Percentiles rank a stretch among this genome's conserved stretches.
Conservation (phyloP, 2,888 invertebrate species). For the Podabrus alpinus region DNA sequence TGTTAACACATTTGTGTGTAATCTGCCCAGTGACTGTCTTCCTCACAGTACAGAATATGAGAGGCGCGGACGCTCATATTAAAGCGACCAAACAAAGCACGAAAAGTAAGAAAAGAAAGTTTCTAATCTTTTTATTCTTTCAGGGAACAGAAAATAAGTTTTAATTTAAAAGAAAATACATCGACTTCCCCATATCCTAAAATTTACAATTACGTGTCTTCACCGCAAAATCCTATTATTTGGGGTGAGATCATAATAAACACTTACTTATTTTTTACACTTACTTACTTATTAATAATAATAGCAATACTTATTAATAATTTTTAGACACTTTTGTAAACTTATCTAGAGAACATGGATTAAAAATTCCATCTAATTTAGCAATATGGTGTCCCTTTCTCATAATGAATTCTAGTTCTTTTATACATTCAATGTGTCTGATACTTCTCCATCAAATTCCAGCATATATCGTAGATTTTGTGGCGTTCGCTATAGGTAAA, state of each 20-base stretch:
- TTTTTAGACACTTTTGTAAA: slow-evolving; percentile 57
- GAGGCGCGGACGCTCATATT: too few relatives aligned
- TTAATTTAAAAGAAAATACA: neutral
- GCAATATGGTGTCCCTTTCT: slow-evolving; percentile 58
- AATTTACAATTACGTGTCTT: neutral
- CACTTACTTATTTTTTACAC: too few relatives aligned
- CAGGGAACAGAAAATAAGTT: neutral
- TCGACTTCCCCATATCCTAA: neutral
- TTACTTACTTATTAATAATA: too few relatives aligned
- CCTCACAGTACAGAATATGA: too few relatives aligned
- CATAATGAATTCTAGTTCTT: slow-evolving; percentile 43
- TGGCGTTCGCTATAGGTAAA: slow-evolving; percentile 53
- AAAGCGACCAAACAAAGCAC: too few relatives aligned
- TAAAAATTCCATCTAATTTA: slow-evolving; percentile 58
- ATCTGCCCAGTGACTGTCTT: too few relatives aligned
- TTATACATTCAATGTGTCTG: slow-evolving; percentile 53
- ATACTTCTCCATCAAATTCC: slow-evolving; percentile 66
- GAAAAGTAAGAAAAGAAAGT: neutral
- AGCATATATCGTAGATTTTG: slow-evolving; percentile 63
- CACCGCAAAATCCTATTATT: neutral
- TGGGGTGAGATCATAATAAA: neutral
- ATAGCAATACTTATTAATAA: neutral
- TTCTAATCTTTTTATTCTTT: neutral
- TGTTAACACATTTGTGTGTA: too few relatives aligned
- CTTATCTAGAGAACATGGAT: slow-evolving; percentile 59